A percentile compares a stretch with the other conserved stretches of the same genome.
Conservation (phyloP, 2,113 vertebrate species). For the Salvator merianae region DNA sequence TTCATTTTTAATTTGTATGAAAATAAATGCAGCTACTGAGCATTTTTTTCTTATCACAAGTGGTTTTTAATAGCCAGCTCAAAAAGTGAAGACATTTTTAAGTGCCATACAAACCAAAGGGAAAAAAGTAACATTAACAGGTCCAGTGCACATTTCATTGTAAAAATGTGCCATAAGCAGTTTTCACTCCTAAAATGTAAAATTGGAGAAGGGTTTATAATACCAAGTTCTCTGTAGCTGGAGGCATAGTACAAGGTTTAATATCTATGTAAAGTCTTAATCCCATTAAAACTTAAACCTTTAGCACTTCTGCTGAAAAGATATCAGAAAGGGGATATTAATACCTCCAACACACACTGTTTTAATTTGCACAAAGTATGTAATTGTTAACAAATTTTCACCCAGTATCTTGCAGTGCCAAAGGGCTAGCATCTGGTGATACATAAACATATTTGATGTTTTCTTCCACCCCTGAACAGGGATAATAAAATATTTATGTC, state of each 20-base stretch:
- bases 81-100: constrained; percentile 44
- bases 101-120: constrained; percentile 14
- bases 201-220: constrained; percentile 30
- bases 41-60: not conserved
- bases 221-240: constrained; percentile 31
- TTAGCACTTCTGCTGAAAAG: constrained; percentile 33
- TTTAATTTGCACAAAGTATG: constrained; percentile 7
- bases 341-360: not conserved
- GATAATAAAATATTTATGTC: not conserved
- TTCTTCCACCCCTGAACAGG: not conserved
- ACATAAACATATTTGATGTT: constrained; percentile 11
- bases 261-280: constrained; percentile 51
- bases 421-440: not conserved
- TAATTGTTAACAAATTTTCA: constrained; percentile 39
- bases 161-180: constrained; percentile 51
- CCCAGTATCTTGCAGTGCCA: not conserved
- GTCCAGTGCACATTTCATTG: constrained; percentile 45
- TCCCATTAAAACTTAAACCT: constrained; percentile 32
- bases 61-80: constrained; percentile 44
- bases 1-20: constrained; percentile 36
- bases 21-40: constrained; percentile 37
- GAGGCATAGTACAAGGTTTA: constrained; percentile 39
- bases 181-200: constrained; percentile 47
- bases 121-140: constrained; percentile 22
- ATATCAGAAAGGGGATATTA: constrained; percentile 11